phyloP scores from a whole-genome alignment of 2,888 invertebrate species.

The Caenorhabditis japonica region DNA sequence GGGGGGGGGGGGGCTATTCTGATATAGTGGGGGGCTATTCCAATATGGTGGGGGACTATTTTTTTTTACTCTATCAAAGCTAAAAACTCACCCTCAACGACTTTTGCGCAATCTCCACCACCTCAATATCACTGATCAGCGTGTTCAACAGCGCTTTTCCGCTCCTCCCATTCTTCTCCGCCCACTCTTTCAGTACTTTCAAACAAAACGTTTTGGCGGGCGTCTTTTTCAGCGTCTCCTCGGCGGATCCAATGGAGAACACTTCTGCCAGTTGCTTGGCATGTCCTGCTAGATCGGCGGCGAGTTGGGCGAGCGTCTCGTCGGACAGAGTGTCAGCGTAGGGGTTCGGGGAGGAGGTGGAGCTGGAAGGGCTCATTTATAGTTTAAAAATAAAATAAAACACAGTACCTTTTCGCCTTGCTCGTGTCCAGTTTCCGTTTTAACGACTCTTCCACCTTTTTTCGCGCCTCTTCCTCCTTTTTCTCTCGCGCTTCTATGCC shows the following conservation, averaged over 20 bases:
- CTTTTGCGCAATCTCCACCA: conserved; percentile 33
- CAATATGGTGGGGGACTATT: no score
- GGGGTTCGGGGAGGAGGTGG: conserved; percentile 32
- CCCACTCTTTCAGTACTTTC: conserved; percentile 39
- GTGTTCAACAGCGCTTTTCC: conserved; percentile 29
- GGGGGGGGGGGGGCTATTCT: no score
- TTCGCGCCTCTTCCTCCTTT: conserved; percentile 52
- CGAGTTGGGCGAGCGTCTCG: conserved; percentile 42
- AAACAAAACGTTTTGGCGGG: conserved; percentile 24
- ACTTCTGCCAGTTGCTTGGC: conserved; percentile 30
- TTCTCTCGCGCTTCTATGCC: conserved; percentile 43
- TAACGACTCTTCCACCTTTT: conserved; percentile 49
- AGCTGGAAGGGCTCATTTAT: no score
- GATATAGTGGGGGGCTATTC: no score
- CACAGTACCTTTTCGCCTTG: conserved; percentile 36
- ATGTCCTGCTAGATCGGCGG: conserved; percentile 24
- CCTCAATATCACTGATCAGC: conserved; percentile 41
- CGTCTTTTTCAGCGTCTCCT: conserved; percentile 1
- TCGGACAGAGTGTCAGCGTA: conserved; percentile 33
- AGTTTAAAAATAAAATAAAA: not conserved
- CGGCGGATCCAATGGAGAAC: conserved; percentile 11
- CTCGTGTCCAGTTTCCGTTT: conserved; percentile 39
- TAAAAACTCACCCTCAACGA: conserved; percentile 22
- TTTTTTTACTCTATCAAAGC: no score
- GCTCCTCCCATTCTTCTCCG: conserved; percentile 4